Percentiles rank a stretch among this genome's conserved stretches.
These are phyloP conservation scores for Cheilosia variabilis DNA, from an alignment of 2,888 invertebrate species.

Conservation along the genomic window DNA sequence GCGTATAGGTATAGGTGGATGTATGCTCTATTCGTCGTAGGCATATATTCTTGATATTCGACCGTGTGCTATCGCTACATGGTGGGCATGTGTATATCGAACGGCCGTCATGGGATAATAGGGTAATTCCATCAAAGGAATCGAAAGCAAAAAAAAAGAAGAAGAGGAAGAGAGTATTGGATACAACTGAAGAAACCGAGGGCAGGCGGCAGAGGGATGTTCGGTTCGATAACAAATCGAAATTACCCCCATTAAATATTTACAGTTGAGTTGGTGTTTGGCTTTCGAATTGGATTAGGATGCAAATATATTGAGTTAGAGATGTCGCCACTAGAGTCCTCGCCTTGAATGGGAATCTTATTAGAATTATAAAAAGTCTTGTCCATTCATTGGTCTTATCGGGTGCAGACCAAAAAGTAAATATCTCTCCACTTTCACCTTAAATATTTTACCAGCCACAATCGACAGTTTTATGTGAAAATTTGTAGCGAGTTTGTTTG, in stretches of 20 bases:
- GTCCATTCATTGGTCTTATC: slow-evolving; percentile 26
- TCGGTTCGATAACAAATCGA: slow-evolving; percentile 75
- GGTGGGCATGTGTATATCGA: slow-evolving; percentile 37
- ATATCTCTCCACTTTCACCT: neutral
- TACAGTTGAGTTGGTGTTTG: slow-evolving; percentile 77
- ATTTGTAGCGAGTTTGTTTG: no score
- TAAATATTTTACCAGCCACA: no score
- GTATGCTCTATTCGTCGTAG: slow-evolving; percentile 26
- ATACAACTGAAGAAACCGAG: slow-evolving; percentile 46
- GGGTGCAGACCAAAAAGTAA: neutral
- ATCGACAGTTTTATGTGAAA: no score
- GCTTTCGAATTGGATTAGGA: slow-evolving; percentile 75
- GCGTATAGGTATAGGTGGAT: slow-evolving; percentile 35
- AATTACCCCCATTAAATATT: slow-evolving; percentile 77
- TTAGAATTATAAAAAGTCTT: slow-evolving; percentile 30
- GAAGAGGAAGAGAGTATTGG: slow-evolving; percentile 13
- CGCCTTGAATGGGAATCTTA: slow-evolving; percentile 49
- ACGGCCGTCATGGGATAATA: slow-evolving; percentile 77
- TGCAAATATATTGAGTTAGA: slow-evolving; percentile 73
- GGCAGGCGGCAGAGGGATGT: slow-evolving; percentile 48
- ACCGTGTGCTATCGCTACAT: slow-evolving; percentile 47
- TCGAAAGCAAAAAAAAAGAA: slow-evolving; percentile 27
- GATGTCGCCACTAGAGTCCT: slow-evolving; percentile 69
- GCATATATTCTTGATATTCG: slow-evolving; percentile 73
- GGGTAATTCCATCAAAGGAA: slow-evolving; percentile 77